These are phyloP conservation scores for Phaethon lepturus DNA, from an alignment of 2,113 vertebrate species.

Conservation along the genomic window DNA sequence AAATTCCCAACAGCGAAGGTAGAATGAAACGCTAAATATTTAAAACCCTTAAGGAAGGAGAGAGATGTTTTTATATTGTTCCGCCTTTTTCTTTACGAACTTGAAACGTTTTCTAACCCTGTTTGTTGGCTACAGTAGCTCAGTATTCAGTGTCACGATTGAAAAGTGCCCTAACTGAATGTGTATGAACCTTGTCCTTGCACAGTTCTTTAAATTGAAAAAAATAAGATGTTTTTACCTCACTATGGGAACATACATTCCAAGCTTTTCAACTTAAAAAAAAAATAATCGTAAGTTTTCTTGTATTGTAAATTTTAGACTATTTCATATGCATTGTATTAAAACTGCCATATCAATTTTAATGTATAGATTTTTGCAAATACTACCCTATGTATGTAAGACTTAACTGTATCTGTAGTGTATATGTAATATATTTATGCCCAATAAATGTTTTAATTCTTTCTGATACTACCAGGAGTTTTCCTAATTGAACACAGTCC, in stretches of 20 bases:
- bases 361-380: conserved; percentile 99
- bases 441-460: conserved; percentile 99
- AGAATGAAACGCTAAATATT: conserved; percentile 62
- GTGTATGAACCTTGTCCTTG: conserved; percentile 90
- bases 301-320: conserved; percentile 99
- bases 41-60: conserved; percentile 26
- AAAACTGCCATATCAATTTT: conserved; percentile 99
- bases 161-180: conserved; percentile 84
- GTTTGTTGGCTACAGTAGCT: conserved; percentile 75
- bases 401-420: conserved; percentile 99
- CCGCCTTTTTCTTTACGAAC: conserved; percentile 76
- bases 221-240: conserved; percentile 91
- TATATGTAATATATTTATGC: conserved; percentile 99
- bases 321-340: conserved; percentile 99
- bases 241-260: conserved; percentile 95
- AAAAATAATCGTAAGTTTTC: conserved; percentile 88
- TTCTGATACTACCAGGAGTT: conserved; percentile 72
- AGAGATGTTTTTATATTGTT: conserved; percentile 70
- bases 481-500: neutral
- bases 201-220: conserved; percentile 89
- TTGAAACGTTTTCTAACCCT: conserved; percentile 79
- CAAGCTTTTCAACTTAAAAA: conserved; percentile 90
- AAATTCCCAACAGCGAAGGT: conserved; percentile 31
- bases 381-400: conserved; percentile 99
- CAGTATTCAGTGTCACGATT: conserved; percentile 78